These are phyloP conservation scores for Agraylea sexmaculata DNA, from an alignment of 1,140 invertebrate genomes.

Conservation along the genomic window DNA sequence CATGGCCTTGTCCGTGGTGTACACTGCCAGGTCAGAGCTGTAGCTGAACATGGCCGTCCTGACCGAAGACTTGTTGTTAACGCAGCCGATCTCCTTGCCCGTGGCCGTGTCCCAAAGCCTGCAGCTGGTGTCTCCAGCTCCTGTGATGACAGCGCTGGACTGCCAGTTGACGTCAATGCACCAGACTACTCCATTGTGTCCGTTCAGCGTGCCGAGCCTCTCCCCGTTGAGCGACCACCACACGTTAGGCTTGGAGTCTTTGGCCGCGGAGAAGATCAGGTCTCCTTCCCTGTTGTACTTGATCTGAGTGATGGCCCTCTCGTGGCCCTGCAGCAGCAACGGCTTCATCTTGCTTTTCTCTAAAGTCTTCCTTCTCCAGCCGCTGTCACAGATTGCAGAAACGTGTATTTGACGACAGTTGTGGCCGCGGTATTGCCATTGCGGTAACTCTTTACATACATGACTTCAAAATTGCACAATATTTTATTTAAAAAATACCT, in stretches of 20 bases:
- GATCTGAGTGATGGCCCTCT: constrained; percentile 96
- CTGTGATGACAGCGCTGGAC: constrained; percentile 81
- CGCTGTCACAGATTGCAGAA: no score
- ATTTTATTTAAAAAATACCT: no score
- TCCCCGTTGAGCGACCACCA: constrained; percentile 99
- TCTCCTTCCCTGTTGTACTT: constrained; percentile 98
- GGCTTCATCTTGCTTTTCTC: constrained; percentile 70
- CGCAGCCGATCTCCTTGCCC: constrained; percentile 61
- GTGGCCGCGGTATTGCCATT: no score
- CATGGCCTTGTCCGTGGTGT: constrained; percentile 87
- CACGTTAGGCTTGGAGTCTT: constrained; percentile 92
- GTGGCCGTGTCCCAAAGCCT: constrained; percentile 80
- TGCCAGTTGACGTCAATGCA: constrained; percentile 96
- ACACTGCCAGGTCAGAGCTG: constrained; percentile 82
- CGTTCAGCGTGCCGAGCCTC: constrained; percentile 90
- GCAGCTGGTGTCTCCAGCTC: constrained; percentile 82
- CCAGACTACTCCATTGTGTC: constrained; percentile 95
- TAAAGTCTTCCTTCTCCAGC: no score
- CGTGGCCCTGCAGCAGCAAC: constrained; percentile 93
- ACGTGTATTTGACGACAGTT: no score
- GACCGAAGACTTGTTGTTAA: constrained; percentile 78
- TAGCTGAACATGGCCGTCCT: constrained; percentile 88
- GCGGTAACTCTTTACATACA: no score
- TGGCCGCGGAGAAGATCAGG: constrained; percentile 91
- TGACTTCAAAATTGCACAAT: no score